Conservation (phyloP, 2,797 vertebrate species). For the Poecilia velifera region DNA sequence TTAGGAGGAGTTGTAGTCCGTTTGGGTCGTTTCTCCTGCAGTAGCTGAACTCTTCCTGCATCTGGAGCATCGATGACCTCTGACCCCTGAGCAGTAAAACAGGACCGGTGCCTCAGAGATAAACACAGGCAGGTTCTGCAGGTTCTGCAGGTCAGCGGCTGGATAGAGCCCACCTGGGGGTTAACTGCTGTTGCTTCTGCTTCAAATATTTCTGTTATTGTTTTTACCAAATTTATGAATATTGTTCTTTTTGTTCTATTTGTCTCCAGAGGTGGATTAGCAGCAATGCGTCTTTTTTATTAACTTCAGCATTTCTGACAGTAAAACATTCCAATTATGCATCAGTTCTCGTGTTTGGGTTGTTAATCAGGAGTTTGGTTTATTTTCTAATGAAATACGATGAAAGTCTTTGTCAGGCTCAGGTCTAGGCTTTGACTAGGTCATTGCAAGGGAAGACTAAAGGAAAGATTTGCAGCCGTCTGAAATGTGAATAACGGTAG, state of each 20-base stretch:
- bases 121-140: neutral
- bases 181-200: neutral
- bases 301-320: constrained; percentile 3
- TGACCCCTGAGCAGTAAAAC: neutral
- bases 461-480: no score
- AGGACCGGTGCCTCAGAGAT: neutral
- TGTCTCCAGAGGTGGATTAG: neutral
- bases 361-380: neutral
- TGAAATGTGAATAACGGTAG: no score
- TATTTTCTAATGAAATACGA: neutral
- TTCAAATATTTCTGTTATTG: neutral
- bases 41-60: neutral
- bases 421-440: neutral
- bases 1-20: neutral
- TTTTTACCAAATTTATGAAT: constrained; percentile 4
- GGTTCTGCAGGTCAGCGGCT: constrained; percentile 1
- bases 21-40: neutral
- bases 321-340: neutral
- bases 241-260: constrained; percentile 1
- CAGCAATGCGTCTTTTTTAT: neutral
- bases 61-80: neutral
- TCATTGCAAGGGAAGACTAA: no score
- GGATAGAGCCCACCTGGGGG: neutral
- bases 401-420: neutral
- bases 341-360: neutral